A percentile compares a stretch with the other conserved stretches of the same genome.
phyloP scores from a whole-genome alignment of 2,888 invertebrate genomes.

The Sphecodes monilicornis region DNA sequence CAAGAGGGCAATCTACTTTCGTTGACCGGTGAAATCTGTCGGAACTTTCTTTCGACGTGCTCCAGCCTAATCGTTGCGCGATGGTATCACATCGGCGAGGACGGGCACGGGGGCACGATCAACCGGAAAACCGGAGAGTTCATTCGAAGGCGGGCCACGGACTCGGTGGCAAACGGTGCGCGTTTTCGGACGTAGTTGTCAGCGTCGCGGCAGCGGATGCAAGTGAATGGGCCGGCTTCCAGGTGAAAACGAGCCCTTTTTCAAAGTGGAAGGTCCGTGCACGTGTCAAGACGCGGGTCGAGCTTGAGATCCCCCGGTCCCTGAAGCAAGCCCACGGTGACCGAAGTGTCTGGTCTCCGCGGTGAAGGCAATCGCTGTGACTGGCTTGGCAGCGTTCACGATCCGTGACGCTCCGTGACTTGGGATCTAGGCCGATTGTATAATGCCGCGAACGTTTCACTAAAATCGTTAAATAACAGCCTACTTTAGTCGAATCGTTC shows the following conservation, averaged over 20 bases:
- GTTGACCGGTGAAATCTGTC: constrained; percentile 6
- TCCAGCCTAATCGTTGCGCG: constrained; percentile 9
- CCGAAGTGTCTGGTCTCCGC: constrained; percentile 65
- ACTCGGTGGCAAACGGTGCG: neutral
- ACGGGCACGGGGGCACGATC: neutral
- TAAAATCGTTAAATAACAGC: constrained; percentile 84
- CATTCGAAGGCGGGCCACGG: constrained; percentile 17
- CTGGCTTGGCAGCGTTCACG: constrained; percentile 80
- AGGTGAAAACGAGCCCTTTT: constrained; percentile 56
- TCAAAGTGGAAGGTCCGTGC: constrained; percentile 42
- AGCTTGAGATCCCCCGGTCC: constrained; percentile 22
- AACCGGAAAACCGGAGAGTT: constrained; percentile 14
- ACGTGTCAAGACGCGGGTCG: constrained; percentile 65
- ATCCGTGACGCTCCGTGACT: constrained; percentile 84
- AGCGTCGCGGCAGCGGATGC: neutral
- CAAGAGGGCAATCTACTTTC: neutral
- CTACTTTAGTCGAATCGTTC: constrained; percentile 77
- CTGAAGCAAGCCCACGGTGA: constrained; percentile 57
- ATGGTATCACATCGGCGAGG: neutral
- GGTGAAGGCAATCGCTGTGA: constrained; percentile 76
- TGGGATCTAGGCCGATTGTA: constrained; percentile 84
- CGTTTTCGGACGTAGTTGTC: neutral
- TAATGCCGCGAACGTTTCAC: constrained; percentile 83
- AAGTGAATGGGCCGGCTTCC: constrained; percentile 11
- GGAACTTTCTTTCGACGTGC: constrained; percentile 9